These are phyloP conservation scores for Oreochromis niloticus DNA, from an alignment of 2,113 vertebrate species.

Conservation along the genomic window DNA sequence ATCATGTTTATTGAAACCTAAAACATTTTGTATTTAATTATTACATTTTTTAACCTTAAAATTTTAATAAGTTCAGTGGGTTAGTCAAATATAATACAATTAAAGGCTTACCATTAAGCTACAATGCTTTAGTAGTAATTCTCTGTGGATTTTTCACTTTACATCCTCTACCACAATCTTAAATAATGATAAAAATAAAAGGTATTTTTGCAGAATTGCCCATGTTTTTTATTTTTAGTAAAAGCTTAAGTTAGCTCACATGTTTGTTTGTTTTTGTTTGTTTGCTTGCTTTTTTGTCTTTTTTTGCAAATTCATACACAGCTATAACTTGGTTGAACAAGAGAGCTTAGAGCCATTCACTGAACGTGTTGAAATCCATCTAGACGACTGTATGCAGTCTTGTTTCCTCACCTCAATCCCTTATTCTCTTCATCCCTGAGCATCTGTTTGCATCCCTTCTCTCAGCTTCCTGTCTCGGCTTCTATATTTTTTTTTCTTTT, in stretches of 20 bases:
- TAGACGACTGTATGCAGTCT: constrained; percentile 9
- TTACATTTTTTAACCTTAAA: neutral
- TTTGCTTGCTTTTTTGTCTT: neutral
- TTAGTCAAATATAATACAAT: neutral
- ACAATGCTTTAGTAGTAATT: neutral
- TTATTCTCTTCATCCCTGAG: constrained; percentile 17
- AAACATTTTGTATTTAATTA: neutral
- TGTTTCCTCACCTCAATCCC: constrained; percentile 10
- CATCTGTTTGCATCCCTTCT: constrained; percentile 35
- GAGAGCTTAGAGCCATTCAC: neutral
- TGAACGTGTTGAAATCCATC: constrained; percentile 15
- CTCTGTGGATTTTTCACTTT: neutral
- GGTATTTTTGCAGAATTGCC: neutral
- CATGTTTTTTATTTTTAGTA: neutral
- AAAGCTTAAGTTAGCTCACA: neutral
- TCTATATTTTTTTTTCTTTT: neutral
- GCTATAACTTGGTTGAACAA: neutral
- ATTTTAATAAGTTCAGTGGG: too few species aligned
- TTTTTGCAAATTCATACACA: neutral
- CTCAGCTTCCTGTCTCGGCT: neutral
- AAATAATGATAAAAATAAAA: neutral
- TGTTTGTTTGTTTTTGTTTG: neutral
- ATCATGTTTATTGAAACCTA: neutral
- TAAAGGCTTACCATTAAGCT: neutral
- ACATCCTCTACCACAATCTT: neutral